Percentiles rank a stretch among this genome's conserved stretches.
Conservation (phyloP, 2,888 invertebrate genomes). For the Maniola hyperantus region DNA sequence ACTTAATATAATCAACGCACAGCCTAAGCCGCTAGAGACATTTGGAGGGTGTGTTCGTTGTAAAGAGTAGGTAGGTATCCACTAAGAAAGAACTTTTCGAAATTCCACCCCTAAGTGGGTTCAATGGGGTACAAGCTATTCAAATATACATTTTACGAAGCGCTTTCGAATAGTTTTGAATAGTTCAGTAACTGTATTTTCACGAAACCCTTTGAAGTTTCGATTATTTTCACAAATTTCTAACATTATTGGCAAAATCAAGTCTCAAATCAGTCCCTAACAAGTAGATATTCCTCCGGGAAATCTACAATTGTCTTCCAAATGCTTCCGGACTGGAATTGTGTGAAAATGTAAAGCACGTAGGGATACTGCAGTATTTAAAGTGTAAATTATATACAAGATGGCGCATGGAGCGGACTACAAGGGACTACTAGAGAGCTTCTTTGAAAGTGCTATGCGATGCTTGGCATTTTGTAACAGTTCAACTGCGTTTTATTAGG, state of each 20-base stretch:
- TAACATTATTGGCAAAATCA: background rate
- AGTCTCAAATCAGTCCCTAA: slow-evolving; percentile 4
- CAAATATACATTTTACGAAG: too few species aligned
- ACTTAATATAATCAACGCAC: too few species aligned
- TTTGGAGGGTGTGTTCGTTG: too few species aligned
- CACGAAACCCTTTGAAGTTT: too few species aligned
- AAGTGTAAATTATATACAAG: slow-evolving; percentile 21
- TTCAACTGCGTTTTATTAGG: slow-evolving; percentile 4
- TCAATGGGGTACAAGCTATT: too few species aligned
- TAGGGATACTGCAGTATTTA: slow-evolving; percentile 18
- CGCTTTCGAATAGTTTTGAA: too few species aligned
- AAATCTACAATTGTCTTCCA: slow-evolving; percentile 12
- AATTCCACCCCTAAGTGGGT: too few species aligned
- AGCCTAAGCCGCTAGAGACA: too few species aligned
- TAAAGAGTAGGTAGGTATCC: too few species aligned
- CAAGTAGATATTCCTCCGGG: background rate
- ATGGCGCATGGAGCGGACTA: background rate
- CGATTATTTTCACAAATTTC: background rate
- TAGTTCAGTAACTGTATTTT: too few species aligned
- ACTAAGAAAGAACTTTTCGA: too few species aligned
- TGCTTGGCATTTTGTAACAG: background rate
- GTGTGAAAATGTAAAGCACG: slow-evolving; percentile 18
- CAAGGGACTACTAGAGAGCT: background rate
- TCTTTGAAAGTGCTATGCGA: slow-evolving; percentile 11
- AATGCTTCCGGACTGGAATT: slow-evolving; percentile 10